Conservation (phyloP, 2,888 invertebrate species). For the Ptilodon capucinus region DNA sequence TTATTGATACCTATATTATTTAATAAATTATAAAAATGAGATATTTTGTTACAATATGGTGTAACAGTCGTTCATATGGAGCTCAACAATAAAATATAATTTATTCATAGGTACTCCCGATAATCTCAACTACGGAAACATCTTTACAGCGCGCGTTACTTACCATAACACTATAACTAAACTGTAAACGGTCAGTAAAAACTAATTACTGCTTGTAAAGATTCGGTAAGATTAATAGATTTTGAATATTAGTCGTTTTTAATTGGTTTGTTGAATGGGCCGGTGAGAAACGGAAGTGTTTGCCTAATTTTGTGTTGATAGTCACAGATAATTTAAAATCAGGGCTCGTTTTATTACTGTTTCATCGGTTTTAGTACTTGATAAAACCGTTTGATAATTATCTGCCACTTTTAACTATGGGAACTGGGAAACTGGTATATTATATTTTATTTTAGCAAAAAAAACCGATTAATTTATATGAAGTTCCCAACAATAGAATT, state of each 20-base stretch:
- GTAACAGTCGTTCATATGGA: neutral
- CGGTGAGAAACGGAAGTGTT: neutral
- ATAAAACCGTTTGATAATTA: no score
- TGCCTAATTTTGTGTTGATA: neutral
- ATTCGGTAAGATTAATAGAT: neutral
- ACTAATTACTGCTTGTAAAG: neutral
- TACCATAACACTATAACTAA: neutral
- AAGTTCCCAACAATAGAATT: no score
- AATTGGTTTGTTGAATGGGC: neutral
- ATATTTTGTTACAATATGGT: neutral
- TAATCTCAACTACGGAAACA: neutral
- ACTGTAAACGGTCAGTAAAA: neutral
- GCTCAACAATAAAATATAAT: neutral
- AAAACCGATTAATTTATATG: no score
- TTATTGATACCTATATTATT: no score
- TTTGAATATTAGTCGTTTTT: neutral
- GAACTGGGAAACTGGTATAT: no score
- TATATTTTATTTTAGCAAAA: no score
- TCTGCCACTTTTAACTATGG: no score
- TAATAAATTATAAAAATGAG: neutral
- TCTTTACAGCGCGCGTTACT: neutral
- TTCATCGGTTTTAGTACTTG: neutral
- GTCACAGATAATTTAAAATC: neutral
- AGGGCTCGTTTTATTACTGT: neutral
- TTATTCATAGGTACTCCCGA: neutral